These are phyloP conservation scores for Taenaris catops DNA, from an alignment of 2,888 invertebrate species.

Conservation along the genomic window DNA sequence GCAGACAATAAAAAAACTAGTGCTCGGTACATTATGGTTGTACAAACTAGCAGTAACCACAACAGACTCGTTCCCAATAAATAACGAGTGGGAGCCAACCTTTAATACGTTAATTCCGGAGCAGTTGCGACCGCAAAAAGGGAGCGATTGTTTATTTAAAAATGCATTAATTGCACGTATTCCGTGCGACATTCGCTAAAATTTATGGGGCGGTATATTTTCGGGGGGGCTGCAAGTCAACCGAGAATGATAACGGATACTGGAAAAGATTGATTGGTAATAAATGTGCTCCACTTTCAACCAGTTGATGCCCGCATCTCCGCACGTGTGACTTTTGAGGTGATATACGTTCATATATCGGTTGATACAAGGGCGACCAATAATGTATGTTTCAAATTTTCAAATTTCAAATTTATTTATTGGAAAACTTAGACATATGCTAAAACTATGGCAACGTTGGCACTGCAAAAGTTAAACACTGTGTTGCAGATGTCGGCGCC, in stretches of 20 bases:
- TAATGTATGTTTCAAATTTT: no score
- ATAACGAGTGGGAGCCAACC: conserved; percentile 9
- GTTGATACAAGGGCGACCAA: no score
- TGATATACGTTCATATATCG: no score
- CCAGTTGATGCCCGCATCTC: no score
- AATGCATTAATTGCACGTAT: conserved; percentile 20
- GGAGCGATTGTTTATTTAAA: conserved; percentile 19
- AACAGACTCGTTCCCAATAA: conserved; percentile 6
- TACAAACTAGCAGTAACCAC: conserved; percentile 4
- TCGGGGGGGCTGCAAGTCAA: conserved; percentile 38
- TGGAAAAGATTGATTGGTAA: conserved; percentile 16
- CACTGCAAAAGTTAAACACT: no score
- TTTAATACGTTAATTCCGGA: conserved; percentile 12
- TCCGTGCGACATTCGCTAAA: conserved; percentile 32
- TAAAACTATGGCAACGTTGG: no score
- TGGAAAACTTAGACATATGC: no score
- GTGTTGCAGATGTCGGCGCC: no score
- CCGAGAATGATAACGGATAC: conserved; percentile 41
- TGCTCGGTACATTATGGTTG: conserved; percentile 1
- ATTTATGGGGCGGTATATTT: conserved; percentile 48
- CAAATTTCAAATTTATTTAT: no score
- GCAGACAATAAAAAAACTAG: no score
- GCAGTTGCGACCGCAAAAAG: conserved; percentile 7
- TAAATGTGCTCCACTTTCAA: conserved; percentile 5
- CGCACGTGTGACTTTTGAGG: no score